phyloP scores from a whole-genome alignment of 2,888 invertebrate species.

The Himalopsyche kuldschensis region DNA sequence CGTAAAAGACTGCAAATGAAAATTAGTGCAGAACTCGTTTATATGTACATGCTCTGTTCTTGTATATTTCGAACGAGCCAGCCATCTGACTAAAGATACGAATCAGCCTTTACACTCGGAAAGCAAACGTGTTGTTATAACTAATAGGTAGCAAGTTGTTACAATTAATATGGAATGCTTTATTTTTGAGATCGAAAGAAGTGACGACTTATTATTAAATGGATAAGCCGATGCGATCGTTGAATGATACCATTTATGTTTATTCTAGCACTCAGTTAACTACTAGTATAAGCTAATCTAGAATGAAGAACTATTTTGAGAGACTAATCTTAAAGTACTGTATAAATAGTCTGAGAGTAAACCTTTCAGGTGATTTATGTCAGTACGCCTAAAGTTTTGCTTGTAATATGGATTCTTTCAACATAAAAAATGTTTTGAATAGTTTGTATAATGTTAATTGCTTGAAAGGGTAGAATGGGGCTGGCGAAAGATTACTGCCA shows the following conservation, averaged over 20 bases:
- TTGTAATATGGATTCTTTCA: too few relatives aligned
- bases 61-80: not conserved
- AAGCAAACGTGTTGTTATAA: conserved; percentile 10
- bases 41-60: not conserved
- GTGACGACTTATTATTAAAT: not conserved
- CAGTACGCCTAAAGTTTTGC: too few relatives aligned
- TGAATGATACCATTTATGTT: not conserved
- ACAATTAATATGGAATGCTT: conserved; percentile 15
- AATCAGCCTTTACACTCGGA: not conserved
- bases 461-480: too few relatives aligned
- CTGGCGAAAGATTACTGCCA: too few relatives aligned
- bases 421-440: too few relatives aligned
- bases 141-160: conserved; percentile 16
- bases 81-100: not conserved
- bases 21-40: not conserved
- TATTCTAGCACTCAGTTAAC: not conserved
- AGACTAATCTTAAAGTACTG: not conserved
- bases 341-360: too few relatives aligned
- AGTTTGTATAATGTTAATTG: too few relatives aligned
- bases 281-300: not conserved
- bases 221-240: not conserved
- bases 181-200: conserved; percentile 12
- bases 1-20: not conserved
- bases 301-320: not conserved
- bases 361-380: too few relatives aligned